Evolutionary conservation across 23 tunicate species (phyloP).

Genomic region (Trididemnum nubilum): DNA sequence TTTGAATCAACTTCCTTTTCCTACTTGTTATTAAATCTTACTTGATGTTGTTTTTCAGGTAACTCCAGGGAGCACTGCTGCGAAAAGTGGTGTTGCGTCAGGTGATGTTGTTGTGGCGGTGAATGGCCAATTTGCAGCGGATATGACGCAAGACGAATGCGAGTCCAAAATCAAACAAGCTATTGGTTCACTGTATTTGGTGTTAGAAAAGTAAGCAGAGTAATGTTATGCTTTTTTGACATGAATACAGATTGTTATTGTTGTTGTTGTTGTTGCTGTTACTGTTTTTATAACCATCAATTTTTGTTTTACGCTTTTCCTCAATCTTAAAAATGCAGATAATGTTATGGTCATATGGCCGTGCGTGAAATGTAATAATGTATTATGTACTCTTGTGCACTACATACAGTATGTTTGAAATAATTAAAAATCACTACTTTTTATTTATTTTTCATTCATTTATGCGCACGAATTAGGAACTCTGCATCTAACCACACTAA

Average conservation of each 20-base stretch:
- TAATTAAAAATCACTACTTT: no score
- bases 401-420: no score
- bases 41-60: no score
- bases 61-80: slow-evolving; percentile 75
- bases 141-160: slow-evolving; percentile 72
- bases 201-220: slow-evolving; percentile 71
- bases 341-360: no score
- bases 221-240: no score
- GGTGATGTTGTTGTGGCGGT: slow-evolving; percentile 88
- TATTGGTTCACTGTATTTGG: slow-evolving; percentile 61
- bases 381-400: no score
- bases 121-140: slow-evolving; percentile 52
- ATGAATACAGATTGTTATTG: not conserved
- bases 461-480: no score
- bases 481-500: no score
- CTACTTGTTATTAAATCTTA: no score
- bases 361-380: no score
- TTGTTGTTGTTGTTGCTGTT: not conserved
- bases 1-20: no score
- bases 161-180: slow-evolving; percentile 74
- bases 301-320: not conserved
- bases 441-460: no score
- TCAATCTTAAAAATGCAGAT: not conserved
- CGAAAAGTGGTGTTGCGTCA: slow-evolving; percentile 59
- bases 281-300: not conserved